Conservation (phyloP, 2,888 invertebrate species). For the Erpobdella octoculata region DNA sequence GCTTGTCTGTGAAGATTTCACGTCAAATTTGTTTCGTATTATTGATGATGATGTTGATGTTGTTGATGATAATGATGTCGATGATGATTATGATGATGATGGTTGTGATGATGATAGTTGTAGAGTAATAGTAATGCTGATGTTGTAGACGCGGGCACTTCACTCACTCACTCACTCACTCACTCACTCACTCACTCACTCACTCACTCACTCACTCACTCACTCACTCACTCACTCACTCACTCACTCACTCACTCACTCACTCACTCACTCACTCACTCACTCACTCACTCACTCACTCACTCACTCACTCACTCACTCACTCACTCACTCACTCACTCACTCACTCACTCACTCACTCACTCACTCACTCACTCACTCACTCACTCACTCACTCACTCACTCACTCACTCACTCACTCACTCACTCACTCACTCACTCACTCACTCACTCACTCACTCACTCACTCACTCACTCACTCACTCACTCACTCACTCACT, state of each 20-base stretch:
- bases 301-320: constrained; percentile 2
- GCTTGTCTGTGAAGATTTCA: too few relatives aligned
- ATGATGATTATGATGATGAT: neutral
- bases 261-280: constrained; percentile 2
- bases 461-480: too few relatives aligned
- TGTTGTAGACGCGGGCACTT: too few relatives aligned
- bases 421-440: too few relatives aligned
- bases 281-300: constrained; percentile 1
- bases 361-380: constrained; percentile 2
- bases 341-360: constrained; percentile 2
- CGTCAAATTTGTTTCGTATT: neutral
- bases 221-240: constrained; percentile 32
- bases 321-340: constrained; percentile 2
- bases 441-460: too few relatives aligned
- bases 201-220: constrained; percentile 32
- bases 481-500: too few relatives aligned
- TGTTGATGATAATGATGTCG: neutral
- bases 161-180: constrained; percentile 32
- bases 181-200: constrained; percentile 31
- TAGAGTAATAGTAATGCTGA: too few relatives aligned
- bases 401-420: too few relatives aligned
- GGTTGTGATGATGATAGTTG: too few relatives aligned
- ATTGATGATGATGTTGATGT: constrained; percentile 7
- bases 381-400: constrained; percentile 2
- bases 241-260: constrained; percentile 29